Base-by-base conservation (phyloP, 2,888 invertebrate species). In the Pedicia rivosa region DNA sequence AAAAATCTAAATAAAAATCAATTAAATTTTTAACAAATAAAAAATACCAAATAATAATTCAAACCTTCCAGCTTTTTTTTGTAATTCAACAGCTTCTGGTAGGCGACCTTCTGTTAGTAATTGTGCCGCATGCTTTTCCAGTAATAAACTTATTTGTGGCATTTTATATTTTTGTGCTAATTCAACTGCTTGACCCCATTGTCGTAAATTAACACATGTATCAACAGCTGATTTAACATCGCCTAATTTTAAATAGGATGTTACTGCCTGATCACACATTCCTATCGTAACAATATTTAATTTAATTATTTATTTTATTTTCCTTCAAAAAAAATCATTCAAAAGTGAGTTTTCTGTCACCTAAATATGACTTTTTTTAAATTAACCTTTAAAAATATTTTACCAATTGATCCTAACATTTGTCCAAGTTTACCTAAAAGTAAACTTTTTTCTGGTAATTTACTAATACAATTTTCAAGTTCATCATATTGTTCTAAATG, bases 401-500 rank as follows among this genome's bases (percentile, higher is more conserved):
- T n/a, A n/a, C n/a, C n/a, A 33, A 84, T 80, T 13, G 80, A 76
- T 7, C 78, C 72, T 56, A 90, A 74, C 69, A 82, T 78, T 45
- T 78, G 73, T 0, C 78, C 88, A 28, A 91, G 72, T 46, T 73
- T 74, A 33, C 74, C 70, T 25, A 90, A 57, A 7, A 81, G 57
- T 3, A 73, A 69, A 59, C 80, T 78, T 46, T 78, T 78, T 51
- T 87, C 87, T 0, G 87, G 78, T 13, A 95, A 63, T 37, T 72
- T 70, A 3, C 77, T 72, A 39, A 86, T 73, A 40, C 84, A 76
- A 46, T 78, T 74, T 42, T 90, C 82, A 40, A 95, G 61, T 31
- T 82, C 70, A 44, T 78, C 74, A 51, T 87, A 97, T 54, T 92
- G 87, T 59, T 97, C 94, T 43, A 94, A 61, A 44, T 86, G 78